These are phyloP conservation scores for Strix occidentalis DNA, from an alignment of 2,797 vertebrate genomes.

Conservation along the genomic window DNA sequence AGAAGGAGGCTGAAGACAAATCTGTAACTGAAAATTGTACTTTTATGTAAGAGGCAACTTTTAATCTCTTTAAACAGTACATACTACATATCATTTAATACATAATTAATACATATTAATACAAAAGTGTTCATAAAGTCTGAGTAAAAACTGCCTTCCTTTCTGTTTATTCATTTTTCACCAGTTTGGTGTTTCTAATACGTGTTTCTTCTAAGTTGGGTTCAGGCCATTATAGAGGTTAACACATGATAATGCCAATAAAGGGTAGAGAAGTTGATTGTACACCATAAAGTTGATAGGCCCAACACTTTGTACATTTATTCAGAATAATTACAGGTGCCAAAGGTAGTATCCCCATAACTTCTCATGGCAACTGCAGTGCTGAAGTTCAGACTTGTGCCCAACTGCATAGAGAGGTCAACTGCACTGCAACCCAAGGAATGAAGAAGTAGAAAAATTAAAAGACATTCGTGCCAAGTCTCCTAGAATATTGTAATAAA, in stretches of 20 bases:
- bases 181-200: not conserved
- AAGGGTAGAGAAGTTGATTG: not conserved
- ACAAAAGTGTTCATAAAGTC: not conserved
- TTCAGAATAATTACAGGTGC: not conserved
- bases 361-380: not conserved
- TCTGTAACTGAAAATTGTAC: not conserved
- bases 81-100: not conserved
- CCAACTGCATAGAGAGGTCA: not conserved
- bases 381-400: not conserved
- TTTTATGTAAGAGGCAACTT: not conserved
- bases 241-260: not conserved
- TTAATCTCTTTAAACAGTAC: not conserved
- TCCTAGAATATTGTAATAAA: not conserved
- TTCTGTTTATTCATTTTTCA: not conserved
- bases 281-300: not conserved
- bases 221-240: not conserved
- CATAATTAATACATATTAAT: not conserved
- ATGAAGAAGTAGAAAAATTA: not conserved
- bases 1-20: not conserved
- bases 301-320: not conserved
- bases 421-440: not conserved
- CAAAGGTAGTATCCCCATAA: not conserved
- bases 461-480: not conserved
- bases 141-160: not conserved
- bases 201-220: not conserved